These are phyloP conservation scores for Glaucomys volans DNA, from an alignment of 2,113 vertebrate species.

Conservation along the genomic window DNA sequence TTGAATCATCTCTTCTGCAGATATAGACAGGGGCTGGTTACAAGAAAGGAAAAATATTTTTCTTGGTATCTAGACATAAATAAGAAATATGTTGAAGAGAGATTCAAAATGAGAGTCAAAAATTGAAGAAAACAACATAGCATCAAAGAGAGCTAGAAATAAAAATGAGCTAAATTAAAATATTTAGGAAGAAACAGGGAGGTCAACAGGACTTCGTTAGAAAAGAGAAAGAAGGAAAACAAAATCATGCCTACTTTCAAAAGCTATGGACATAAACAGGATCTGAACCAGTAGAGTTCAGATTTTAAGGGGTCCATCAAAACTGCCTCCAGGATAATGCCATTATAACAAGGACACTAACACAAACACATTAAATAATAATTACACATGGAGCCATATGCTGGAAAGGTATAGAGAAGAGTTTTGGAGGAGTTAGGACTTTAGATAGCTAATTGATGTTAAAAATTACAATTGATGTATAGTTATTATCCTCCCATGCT, in stretches of 20 bases:
- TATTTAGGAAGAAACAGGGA: background rate
- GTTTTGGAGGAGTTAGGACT: background rate
- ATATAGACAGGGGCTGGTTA: background rate
- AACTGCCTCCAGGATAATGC: background rate
- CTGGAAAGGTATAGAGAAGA: background rate
- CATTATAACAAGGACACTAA: background rate
- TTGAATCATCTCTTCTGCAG: background rate
- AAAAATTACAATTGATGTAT: background rate
- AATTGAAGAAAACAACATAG: background rate
- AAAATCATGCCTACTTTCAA: background rate
- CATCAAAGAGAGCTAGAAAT: background rate
- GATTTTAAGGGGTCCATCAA: background rate
- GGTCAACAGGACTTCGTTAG: background rate
- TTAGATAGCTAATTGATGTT: background rate
- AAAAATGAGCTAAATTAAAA: background rate
- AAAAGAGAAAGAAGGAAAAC: background rate
- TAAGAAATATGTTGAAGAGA: background rate
- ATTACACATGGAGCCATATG: background rate
- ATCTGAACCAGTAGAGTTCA: background rate
- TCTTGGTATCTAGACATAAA: background rate
- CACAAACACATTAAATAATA: background rate
- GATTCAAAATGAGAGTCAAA: background rate
- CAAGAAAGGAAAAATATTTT: background rate
- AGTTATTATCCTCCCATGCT: background rate
- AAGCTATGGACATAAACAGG: background rate